phyloP scores from a whole-genome alignment of 1,140 invertebrate genomes.

The Neodiprion lecontei region DNA sequence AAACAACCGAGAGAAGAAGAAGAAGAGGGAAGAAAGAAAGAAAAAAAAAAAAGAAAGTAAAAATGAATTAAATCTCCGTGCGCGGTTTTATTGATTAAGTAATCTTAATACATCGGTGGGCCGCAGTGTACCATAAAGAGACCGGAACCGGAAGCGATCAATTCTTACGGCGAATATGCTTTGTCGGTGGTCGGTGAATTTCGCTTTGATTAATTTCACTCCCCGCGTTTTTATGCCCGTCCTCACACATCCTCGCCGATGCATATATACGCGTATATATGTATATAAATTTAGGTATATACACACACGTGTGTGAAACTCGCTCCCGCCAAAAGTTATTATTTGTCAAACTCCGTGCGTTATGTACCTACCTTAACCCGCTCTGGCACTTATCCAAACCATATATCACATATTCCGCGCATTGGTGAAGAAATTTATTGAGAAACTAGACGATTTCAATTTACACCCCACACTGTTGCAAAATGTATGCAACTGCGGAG shows the following conservation, averaged over 20 bases:
- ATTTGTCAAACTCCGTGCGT: neutral
- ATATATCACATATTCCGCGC: neutral
- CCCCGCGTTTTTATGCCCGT: constrained; percentile 32
- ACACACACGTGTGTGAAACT: too few relatives aligned
- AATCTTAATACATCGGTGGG: constrained; percentile 65
- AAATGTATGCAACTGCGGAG: too few relatives aligned
- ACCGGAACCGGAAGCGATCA: constrained; percentile 63
- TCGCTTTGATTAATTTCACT: constrained; percentile 65
- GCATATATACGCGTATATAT: too few relatives aligned
- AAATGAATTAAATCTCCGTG: constrained; percentile 57
- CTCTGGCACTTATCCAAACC: neutral
- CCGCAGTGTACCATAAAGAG: constrained; percentile 64
- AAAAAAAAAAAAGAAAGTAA: constrained; percentile 41
- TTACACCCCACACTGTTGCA: too few relatives aligned
- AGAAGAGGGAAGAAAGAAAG: constrained; percentile 8
- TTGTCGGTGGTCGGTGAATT: constrained; percentile 63
- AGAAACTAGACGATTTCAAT: too few relatives aligned
- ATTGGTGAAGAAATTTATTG: too few relatives aligned
- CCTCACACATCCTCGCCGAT: too few relatives aligned
- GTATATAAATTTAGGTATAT: too few relatives aligned
- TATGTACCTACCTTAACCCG: neutral
- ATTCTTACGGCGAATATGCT: constrained; percentile 64
- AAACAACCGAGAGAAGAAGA: constrained; percentile 28
- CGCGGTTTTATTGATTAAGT: constrained; percentile 62
- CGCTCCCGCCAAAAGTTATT: neutral